A percentile compares a stretch with the other conserved stretches of the same genome.
Evolutionary conservation across 2,888 invertebrate genomes (phyloP).

Genomic region (Ernsta delagoae): DNA sequence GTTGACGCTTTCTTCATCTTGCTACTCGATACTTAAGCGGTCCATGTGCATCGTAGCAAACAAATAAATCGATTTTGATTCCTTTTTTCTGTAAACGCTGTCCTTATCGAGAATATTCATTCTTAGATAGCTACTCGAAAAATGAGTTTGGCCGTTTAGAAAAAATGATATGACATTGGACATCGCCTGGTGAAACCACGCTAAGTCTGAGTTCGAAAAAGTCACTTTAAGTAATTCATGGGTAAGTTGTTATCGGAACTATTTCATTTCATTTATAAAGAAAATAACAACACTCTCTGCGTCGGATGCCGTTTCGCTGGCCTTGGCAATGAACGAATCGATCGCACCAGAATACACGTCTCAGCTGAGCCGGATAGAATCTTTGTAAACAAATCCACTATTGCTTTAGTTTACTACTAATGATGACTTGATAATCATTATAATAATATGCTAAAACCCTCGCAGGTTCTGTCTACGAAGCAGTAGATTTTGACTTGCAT

Average conservation of each 20-base stretch:
- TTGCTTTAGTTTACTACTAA: not conserved
- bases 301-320: constrained; percentile 24
- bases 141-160: not conserved
- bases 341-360: constrained; percentile 22
- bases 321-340: constrained; percentile 38
- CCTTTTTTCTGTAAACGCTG: too few species aligned
- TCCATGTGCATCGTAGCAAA: too few species aligned
- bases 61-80: too few species aligned
- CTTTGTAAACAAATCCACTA: constrained; percentile 17
- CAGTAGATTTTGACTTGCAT: too few species aligned
- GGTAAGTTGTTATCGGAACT: not conserved
- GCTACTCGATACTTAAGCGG: too few species aligned
- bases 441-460: too few species aligned
- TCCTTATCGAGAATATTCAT: too few species aligned
- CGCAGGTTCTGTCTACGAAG: too few species aligned
- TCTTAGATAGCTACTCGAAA: too few species aligned
- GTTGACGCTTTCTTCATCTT: too few species aligned
- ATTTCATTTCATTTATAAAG: not conserved
- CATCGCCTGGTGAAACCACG: not conserved
- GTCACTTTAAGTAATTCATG: not conserved
- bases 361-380: constrained; percentile 20
- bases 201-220: not conserved
- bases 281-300: not conserved
- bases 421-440: too few species aligned
- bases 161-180: not conserved